Conservation (phyloP, 2,113 vertebrate genomes). For the Nymphicus hollandicus region DNA sequence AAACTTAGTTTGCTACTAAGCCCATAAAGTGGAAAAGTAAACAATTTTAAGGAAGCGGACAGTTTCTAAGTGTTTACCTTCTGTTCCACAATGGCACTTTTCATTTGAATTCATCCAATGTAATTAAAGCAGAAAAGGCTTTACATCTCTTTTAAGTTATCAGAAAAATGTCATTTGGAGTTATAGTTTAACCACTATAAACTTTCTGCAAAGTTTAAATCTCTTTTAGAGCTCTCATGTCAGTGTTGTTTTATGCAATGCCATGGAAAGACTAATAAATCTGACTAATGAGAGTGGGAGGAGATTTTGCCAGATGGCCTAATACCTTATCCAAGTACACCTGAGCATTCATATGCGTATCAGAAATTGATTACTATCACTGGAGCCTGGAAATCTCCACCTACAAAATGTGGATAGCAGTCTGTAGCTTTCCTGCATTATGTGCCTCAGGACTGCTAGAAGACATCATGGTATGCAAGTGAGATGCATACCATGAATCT, state of each 20-base stretch:
- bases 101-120: not conserved
- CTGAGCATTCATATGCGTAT: not conserved
- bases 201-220: not conserved
- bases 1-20: not conserved
- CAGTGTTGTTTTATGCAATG: not conserved
- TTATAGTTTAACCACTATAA: not conserved
- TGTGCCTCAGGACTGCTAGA: not conserved
- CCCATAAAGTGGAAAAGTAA: not conserved
- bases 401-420: not conserved
- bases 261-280: not conserved
- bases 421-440: not conserved
- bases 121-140: not conserved
- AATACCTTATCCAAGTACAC: not conserved
- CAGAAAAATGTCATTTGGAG: not conserved
- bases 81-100: not conserved
- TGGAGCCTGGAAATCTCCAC: not conserved
- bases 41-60: not conserved
- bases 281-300: not conserved
- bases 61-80: not conserved
- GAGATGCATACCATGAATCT: too few species aligned
- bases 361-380: not conserved
- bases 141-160: not conserved
- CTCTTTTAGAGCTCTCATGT: not conserved
- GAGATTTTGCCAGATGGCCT: not conserved
- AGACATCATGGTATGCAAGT: not conserved